Base-by-base conservation (phyloP, 2,888 invertebrate species). In the Perizoma flavofasciatum region DNA sequence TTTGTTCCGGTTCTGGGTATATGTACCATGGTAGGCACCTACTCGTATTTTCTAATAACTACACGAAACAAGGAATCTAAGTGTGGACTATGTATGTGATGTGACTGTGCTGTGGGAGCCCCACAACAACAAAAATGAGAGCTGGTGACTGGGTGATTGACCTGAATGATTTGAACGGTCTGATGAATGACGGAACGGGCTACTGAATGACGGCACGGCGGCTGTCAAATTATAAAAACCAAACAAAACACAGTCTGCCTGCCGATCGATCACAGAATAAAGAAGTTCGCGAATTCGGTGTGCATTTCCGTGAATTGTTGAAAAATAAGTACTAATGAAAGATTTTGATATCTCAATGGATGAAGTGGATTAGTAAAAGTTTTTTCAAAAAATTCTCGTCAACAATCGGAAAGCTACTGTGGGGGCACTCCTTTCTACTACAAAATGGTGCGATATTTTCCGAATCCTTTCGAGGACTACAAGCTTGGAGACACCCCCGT, bases 401-500 rank as follows among this genome's bases (percentile, higher is more conserved):
- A 55, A 69, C 70, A 43, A 67, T 77, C 57, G 69, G 71, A 50
- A 75, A 70, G 65, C 71, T 77, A 10, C 39, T 80, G 10, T 77
- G 76, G 44, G 68, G 70, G 40, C 51, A 61, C 61, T 51, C 66
- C 70, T 32, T 71, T 76, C 58, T 67, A 66, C 51, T 61, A 68
- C 11, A 85, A 78, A 72, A 92, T 92, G 90, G 90, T 90, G 55
- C 81, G 92, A 55, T 88, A 82, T 71, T 92, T 92, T 68, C 75
- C 79, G 11, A 92, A 92, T 65, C 82, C 85, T 0, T 88, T 74
- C 48, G 84, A 85, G 40, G 89, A 89, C 61, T 80, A 71, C 61
- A 75, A 77, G 58, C 62, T 76, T 7, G 82, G 75, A 44, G 50
- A 22, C 22, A 22, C 69, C 0, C 55, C 59, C 7, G 40, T 75